Conservation (phyloP, 37 sponge, comb jelly and placozoan species). For the Bolinopsis microptera region DNA sequence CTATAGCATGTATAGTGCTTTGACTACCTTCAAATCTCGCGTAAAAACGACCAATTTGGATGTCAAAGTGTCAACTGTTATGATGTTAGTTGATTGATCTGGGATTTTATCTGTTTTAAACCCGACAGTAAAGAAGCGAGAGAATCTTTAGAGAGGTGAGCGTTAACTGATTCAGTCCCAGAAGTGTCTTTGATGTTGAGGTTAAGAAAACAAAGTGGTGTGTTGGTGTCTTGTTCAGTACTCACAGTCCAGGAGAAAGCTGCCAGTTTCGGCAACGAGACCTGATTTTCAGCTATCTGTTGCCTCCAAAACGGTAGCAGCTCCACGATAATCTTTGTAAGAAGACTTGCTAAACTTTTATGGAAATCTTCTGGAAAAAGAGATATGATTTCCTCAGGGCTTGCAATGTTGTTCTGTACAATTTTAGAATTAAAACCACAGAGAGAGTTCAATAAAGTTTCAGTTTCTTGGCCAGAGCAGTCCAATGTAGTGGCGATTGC, state of each 20-base stretch:
- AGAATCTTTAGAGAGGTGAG: slow-evolving; percentile 18
- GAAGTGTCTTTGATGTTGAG: background rate
- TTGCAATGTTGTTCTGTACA: background rate
- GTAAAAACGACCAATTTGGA: no score
- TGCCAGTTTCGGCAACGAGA: background rate
- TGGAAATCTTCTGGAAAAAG: slow-evolving; percentile 36
- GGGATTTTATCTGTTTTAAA: slow-evolving; percentile 43
- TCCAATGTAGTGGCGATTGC: background rate
- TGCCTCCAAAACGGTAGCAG: slow-evolving; percentile 27
- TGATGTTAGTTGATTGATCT: slow-evolving; percentile 15
- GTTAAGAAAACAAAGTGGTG: slow-evolving; percentile 44
- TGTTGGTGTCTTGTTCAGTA: background rate
- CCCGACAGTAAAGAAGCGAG: background rate
- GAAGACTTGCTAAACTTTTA: background rate
- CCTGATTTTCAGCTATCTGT: background rate
- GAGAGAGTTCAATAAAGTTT: background rate
- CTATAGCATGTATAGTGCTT: no score
- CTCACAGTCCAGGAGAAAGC: slow-evolving; percentile 56
- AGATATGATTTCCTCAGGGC: background rate
- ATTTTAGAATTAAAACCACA: background rate
- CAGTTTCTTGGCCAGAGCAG: background rate
- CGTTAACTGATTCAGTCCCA: slow-evolving; percentile 15
- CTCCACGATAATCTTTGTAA: slow-evolving; percentile 42
- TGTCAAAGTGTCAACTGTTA: no score
- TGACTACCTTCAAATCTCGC: no score